Base-by-base conservation (phyloP, 2,888 invertebrate genomes). In the Hybos culiciformis region DNA sequence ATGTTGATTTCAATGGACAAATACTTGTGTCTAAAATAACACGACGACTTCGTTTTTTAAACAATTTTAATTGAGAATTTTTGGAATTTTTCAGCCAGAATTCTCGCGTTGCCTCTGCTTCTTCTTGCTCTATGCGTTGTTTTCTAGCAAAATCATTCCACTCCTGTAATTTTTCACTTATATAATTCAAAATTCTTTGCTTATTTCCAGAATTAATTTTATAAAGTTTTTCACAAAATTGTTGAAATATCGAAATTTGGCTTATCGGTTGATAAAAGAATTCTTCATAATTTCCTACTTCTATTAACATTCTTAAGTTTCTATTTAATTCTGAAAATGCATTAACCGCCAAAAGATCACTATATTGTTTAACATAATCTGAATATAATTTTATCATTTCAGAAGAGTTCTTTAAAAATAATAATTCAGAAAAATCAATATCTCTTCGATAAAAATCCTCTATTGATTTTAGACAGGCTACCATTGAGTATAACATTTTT, bases 11-110 rank as follows among this genome's bases (percentile, higher is more conserved):
- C 3, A 91, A 62, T 1, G 80, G 79, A 50, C 78, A 71, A 7
- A 76, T 70, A 52, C 77, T 77, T 2, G 87, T 88, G 53, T 88
- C 87, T 44, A 83, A 70, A 41, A 90, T 71, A 31, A 91, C 64
- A n/a, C 90, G 72, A 41, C 88, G 71, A 41, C 78, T 74, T 0
- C 58, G 73, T 64, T 69, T 79, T 75, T 54, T 71, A 59, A 63
- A 70, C 50, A 56, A 56, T 1, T 50, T 48, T n/a, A 60, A 53
- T 43, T 58, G 57, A 0, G 52, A 43, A 48, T 64, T 67, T 43
- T 63, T 66, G 23, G 66, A 63, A 47, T 66, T 67, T 45, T 55
- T 52, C 39, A 54, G 50, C 66, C 66, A 67, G 51, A 66, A 67
- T 20, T 59, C 57, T 36, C 56, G 54, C 5, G 66, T 66, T 41